Evolutionary conservation across 2,797 vertebrate genomes (phyloP).

Genomic region (Phrynocephalus vlangalii): DNA sequence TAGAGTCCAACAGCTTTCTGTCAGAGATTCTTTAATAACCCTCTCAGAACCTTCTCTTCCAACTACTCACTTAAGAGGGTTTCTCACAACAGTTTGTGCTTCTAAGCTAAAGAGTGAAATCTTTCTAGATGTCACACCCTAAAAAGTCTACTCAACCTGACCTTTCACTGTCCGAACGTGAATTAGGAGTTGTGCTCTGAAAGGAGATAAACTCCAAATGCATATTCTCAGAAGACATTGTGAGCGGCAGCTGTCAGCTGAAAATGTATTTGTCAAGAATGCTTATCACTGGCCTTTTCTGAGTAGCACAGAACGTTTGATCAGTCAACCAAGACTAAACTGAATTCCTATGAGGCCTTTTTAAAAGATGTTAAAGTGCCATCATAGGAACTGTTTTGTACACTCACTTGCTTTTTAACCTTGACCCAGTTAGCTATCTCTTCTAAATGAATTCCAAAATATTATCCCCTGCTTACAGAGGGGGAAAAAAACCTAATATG

Average conservation of each 20-base stretch:
- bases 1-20: background rate
- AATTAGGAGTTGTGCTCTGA: background rate
- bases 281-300: background rate
- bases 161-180: background rate
- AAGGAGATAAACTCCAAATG: background rate
- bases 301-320: background rate
- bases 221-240: background rate
- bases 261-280: background rate
- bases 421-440: background rate
- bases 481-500: background rate
- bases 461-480: background rate
- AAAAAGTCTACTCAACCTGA: background rate
- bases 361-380: background rate
- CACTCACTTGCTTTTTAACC: background rate
- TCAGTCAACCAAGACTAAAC: background rate
- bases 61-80: too few relatives aligned
- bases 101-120: background rate
- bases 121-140: background rate
- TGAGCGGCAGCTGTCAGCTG: background rate
- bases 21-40: background rate
- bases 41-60: too few relatives aligned
- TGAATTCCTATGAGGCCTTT: background rate
- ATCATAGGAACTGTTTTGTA: background rate
- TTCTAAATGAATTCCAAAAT: constrained; percentile 1
- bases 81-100: background rate